Base-by-base conservation (phyloP, 1,140 invertebrate species). In the Anadara kagoshimensis region DNA sequence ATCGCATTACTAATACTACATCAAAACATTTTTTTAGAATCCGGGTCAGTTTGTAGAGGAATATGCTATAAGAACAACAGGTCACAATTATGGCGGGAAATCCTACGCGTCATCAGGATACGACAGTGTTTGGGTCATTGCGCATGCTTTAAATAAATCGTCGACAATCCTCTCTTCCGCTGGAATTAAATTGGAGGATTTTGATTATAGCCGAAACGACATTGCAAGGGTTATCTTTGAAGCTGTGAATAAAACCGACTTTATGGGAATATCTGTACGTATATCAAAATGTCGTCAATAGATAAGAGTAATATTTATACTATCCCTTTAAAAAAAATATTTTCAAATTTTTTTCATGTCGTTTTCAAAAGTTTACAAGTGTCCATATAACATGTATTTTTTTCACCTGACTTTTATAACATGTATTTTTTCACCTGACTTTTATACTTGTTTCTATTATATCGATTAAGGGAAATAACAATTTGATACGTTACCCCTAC, bases 181-280 rank as follows among this genome's bases (percentile, higher is more conserved):
- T 8, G 56, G 63, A n/a, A n/a, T 24, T 24, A 43, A 24, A 24
- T 41, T 66, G 24, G 43, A 51, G 20, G 71, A 61, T 20, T 73
- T 73, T 16, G 62, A 45, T 22, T 73, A 73, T 47, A 45, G 22
- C 18, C 58, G 64, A 1, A 22, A 41, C 24, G 71, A 73, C 5
- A 73, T 73, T n/a, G 59, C 56, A 2, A 24, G 54, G 5, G 41
- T 73, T 0, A 51, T 73, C 10, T 73, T 73, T 18, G n/a, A 41
- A 7, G 26, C 54, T 16, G 57, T 73, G 11, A 58, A 61, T 16
- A 62, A 16, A 11, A 59, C 64, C 24, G 61, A 59, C 22, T 58
- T 73, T 1, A 62, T 64, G 1, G 71, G 71, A 11, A 53, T 73
- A 18, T 58, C 71, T 43, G 71, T 73, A n/a, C n/a, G n/a, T n/a